Base-by-base conservation (phyloP, 1,140 invertebrate genomes). In the Dreissena rostriformis region DNA sequence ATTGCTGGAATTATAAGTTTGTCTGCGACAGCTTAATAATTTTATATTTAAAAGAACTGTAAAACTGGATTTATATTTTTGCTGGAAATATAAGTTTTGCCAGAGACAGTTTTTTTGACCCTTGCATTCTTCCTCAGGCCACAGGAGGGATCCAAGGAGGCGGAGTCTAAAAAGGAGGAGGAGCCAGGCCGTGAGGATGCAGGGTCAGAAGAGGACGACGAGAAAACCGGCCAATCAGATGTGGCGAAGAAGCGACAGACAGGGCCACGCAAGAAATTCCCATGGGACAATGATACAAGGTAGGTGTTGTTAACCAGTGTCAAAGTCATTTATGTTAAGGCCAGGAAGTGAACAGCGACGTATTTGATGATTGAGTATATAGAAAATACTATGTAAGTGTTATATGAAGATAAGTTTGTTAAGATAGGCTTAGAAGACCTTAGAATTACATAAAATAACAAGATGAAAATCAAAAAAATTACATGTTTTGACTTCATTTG, bases 231-330 rank as follows among this genome's bases (percentile, higher is more conserved):
- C 28, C 57, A 76, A 52, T 49, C 65, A 65, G 88, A 90, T 73
- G 67, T 15, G 63, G 51, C 29, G 24, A 86, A 90, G 22, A 95
- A 95, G 79, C 94, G 93, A 67, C 90, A 92, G 14, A 92, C 94
- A 87, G 92, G 94, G 82, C 95, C 95, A 24, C 93, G 94, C 52
- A 94, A 94, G 87, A 94, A 93, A 79, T 96, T 95, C 91, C 91
- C 93, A 26, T 95, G 95, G 95, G 94, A 93, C 51, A 93, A 94
- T 19, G 94, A 95, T 90, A 93, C 94, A 49, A 95, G 94, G 95
- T 95, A 91, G 66, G 2, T 39, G 8, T 39, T 39, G 39, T 39
- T 39, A 39, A 8, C 39, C 39, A 39, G 39, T 39, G 39, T 39
- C 39, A 8, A 39, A 39, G 39, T 39, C 39, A 39, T 39, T 39